phyloP scores from a whole-genome alignment of 2,113 vertebrate species.

The Ictidomys tridecemlineatus region DNA sequence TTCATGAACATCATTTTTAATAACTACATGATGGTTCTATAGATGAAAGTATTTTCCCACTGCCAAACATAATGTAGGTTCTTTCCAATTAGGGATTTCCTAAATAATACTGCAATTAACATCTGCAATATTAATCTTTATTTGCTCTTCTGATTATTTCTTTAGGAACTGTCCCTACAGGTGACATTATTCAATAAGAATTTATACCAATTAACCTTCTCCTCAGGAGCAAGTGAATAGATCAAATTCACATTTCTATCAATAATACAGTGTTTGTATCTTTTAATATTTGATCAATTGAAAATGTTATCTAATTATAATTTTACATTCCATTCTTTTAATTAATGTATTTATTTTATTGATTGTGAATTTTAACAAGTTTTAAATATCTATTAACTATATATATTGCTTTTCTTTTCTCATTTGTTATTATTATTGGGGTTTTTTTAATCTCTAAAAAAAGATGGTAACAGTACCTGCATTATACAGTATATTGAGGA shows the following conservation, averaged over 20 bases:
- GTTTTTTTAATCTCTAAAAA: not conserved
- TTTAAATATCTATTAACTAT: constrained; percentile 2
- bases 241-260: not conserved
- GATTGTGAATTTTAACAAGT: not conserved
- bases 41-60: not conserved
- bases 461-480: not conserved
- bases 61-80: not conserved
- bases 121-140: not conserved
- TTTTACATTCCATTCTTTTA: constrained; percentile 48
- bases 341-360: not conserved
- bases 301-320: constrained; percentile 42
- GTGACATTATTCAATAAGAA: constrained; percentile 17
- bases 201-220: not conserved
- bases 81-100: not conserved
- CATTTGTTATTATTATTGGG: not conserved
- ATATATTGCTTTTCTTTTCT: not conserved
- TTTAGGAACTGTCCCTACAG: not conserved
- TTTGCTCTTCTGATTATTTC: constrained; percentile 21
- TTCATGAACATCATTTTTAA: not conserved
- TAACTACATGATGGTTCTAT: not conserved
- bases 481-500: not conserved
- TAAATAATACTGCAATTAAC: not conserved
- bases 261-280: constrained; percentile 9
- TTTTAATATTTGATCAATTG: constrained; percentile 20
- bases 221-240: not conserved